Conservation (phyloP, 2,888 invertebrate species). For the Polyploca ridens region DNA sequence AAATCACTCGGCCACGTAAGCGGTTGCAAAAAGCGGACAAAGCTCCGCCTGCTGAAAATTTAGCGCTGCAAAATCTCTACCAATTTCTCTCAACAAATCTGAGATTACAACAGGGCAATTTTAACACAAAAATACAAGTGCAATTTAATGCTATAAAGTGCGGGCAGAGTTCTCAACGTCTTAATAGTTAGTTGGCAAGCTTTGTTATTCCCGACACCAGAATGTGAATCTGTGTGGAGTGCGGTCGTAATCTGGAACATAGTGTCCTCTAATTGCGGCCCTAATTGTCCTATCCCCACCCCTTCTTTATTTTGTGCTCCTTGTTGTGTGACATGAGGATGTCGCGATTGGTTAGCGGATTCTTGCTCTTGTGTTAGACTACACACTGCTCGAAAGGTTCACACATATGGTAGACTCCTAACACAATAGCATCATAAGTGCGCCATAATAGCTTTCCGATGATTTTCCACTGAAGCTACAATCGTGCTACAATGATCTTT, state of each 20-base stretch:
- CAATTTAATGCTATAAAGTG: constrained; percentile 30
- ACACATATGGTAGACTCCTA: neutral
- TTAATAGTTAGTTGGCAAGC: constrained; percentile 80
- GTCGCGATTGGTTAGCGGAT: constrained; percentile 17
- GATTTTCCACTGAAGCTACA: too few relatives aligned
- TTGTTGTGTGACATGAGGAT: constrained; percentile 40
- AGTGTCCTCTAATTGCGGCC: constrained; percentile 83
- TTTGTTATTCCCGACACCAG: constrained; percentile 69
- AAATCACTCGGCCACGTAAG: constrained; percentile 51
- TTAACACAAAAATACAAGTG: constrained; percentile 53
- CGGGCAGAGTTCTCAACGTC: constrained; percentile 58
- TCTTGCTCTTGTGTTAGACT: neutral
- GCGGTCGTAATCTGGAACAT: constrained; percentile 80
- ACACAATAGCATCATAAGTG: too few relatives aligned
- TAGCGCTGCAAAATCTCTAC: constrained; percentile 16
- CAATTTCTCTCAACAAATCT: constrained; percentile 40
- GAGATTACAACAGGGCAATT: constrained; percentile 45
- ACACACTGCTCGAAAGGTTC: neutral
- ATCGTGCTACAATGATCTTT: too few relatives aligned
- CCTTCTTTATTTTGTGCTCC: constrained; percentile 60
- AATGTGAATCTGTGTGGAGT: constrained; percentile 71
- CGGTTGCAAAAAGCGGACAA: constrained; percentile 37
- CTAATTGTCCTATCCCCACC: constrained; percentile 72
- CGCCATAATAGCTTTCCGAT: too few relatives aligned
- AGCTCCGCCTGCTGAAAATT: constrained; percentile 17